Evolutionary conservation across 2,797 vertebrate species (phyloP).

Genomic region (Serranus cabrilla): DNA sequence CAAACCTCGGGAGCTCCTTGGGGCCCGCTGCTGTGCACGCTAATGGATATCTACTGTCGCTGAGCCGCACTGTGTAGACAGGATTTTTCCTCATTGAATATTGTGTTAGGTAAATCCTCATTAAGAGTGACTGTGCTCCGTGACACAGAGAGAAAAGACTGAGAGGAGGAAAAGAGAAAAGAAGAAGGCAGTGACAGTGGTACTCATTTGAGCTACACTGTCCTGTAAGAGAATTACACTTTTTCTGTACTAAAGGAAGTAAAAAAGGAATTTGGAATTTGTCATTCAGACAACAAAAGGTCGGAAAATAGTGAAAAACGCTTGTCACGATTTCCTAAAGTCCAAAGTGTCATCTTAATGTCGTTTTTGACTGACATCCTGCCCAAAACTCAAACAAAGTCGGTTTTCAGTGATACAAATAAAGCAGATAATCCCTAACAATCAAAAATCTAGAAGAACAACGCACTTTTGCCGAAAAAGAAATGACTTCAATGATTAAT

Average conservation of each 20-base stretch:
- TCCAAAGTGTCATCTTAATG: not conserved
- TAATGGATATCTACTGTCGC: constrained; percentile 70
- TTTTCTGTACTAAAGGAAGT: constrained; percentile 12
- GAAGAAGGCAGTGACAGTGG: constrained; percentile 17
- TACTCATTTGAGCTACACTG: constrained; percentile 7
- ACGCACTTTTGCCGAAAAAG: too few relatives aligned
- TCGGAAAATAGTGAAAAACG: not conserved
- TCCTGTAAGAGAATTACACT: constrained; percentile 8
- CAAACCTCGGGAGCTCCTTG: constrained; percentile 51
- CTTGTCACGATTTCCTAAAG: not conserved
- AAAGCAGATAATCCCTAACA: not conserved
- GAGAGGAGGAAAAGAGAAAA: constrained; percentile 5
- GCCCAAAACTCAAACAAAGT: not conserved
- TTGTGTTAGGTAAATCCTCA: constrained; percentile 66
- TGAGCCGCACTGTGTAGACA: constrained; percentile 51
- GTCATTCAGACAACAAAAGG: not conserved
- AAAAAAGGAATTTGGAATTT: not conserved
- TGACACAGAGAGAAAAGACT: constrained; percentile 45
- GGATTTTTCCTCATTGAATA: constrained; percentile 69
- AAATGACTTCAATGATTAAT: not conserved
- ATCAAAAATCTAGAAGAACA: not conserved
- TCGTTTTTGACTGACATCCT: not conserved
- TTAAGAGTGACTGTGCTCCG: constrained; percentile 47
- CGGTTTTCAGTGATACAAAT: not conserved
- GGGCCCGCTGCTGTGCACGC: constrained; percentile 49